Evolutionary conservation across 2,113 vertebrate genomes (phyloP).

Genomic region (Brevimyrus niger): DNA sequence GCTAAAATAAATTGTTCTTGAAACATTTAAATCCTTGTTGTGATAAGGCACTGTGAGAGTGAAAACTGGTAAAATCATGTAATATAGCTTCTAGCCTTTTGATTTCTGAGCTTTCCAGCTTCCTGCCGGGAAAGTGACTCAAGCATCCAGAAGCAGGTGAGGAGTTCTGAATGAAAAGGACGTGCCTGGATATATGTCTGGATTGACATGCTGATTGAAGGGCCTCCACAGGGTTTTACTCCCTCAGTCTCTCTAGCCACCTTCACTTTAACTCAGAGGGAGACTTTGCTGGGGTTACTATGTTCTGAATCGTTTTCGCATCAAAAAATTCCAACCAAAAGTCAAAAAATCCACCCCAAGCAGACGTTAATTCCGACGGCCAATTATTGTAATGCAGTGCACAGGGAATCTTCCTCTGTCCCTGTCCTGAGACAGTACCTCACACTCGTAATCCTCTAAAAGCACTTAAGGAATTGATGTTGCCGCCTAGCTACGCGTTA

Average conservation of each 20-base stretch:
- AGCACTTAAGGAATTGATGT: slow-evolving; percentile 99
- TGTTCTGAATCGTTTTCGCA: not conserved
- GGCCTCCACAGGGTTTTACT: not conserved
- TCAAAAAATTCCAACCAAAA: slow-evolving; percentile 38
- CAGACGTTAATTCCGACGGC: slow-evolving; percentile 69
- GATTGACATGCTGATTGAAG: not conserved
- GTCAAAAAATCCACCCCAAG: slow-evolving; percentile 47
- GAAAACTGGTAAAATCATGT: not conserved
- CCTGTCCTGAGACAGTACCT: slow-evolving; percentile 68
- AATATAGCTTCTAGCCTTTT: not conserved
- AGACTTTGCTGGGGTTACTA: not conserved
- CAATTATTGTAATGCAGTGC: slow-evolving; percentile 85
- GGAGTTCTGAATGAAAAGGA: not conserved
- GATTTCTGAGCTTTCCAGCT: not conserved
- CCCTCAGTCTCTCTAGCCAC: too few species aligned
- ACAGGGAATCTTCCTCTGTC: slow-evolving; percentile 72
- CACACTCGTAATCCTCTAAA: slow-evolving; percentile 99
- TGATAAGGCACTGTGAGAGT: not conserved
- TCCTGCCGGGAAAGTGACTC: not conserved
- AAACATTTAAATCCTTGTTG: not conserved
- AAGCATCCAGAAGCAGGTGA: not conserved
- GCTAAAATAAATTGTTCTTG: not conserved
- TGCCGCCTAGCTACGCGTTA: slow-evolving; percentile 83
- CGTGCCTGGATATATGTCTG: not conserved
- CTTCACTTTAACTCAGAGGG: not conserved